Evolutionary conservation across 35 echinoderm and acorn worm species (phyloP).

Genomic region (Diadema setosum): DNA sequence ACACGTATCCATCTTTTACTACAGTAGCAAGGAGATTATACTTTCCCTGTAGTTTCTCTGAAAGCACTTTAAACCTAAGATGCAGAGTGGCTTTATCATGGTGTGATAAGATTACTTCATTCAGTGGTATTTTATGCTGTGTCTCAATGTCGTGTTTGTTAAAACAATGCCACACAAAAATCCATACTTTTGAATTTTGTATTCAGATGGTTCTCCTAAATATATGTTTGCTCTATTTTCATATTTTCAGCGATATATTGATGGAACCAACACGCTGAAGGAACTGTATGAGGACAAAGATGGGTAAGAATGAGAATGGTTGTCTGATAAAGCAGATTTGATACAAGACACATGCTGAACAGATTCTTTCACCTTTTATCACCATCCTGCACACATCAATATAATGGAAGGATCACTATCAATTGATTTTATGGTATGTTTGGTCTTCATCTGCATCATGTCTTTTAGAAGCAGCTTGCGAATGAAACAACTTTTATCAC

Average conservation of each 20-base stretch:
- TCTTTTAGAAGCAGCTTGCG: no score
- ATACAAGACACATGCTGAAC: no score
- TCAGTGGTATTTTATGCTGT: background rate
- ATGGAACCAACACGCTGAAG: constrained; percentile 45
- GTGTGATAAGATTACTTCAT: background rate
- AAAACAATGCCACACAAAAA: background rate
- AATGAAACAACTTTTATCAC: no score
- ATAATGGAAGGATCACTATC: no score
- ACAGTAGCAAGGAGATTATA: no score
- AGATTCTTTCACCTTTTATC: no score
- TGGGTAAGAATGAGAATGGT: constrained; percentile 93
- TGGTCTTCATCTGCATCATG: no score
- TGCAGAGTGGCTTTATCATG: background rate
- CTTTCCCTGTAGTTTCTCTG: no score
- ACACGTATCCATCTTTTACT: no score
- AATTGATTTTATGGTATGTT: no score
- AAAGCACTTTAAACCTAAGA: background rate
- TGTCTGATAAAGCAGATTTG: background rate
- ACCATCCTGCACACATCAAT: no score
- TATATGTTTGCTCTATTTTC: background rate
- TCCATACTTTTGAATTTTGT: background rate
- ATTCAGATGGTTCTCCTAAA: background rate
- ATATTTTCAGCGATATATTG: constrained; percentile 62
- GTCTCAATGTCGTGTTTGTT: background rate
- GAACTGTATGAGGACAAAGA: constrained; percentile 98